A percentile compares a stretch with the other conserved stretches of the same genome.
These are phyloP conservation scores for Mirounga angustirostris DNA, from an alignment of 2,113 vertebrate genomes.

Conservation along the genomic window DNA sequence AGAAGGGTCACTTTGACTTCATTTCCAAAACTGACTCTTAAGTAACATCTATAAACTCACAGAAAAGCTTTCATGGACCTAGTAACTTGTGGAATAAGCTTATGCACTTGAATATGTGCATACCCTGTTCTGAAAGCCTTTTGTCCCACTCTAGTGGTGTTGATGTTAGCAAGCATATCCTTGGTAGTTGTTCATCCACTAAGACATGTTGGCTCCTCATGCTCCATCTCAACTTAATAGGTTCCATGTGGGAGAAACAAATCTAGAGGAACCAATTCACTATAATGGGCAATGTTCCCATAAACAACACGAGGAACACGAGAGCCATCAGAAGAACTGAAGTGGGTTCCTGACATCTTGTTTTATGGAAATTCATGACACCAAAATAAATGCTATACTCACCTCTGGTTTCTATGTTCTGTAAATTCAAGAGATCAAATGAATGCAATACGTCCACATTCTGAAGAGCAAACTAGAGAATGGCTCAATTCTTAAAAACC, in stretches of 20 bases:
- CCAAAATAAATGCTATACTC: not conserved
- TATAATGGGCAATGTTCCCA: not conserved
- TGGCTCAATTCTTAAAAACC: slow-evolving; percentile 61
- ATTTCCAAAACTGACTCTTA: slow-evolving; percentile 39
- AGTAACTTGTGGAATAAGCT: slow-evolving; percentile 40
- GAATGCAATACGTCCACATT: slow-evolving; percentile 38
- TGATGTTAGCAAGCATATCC: not conserved
- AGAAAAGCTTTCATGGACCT: slow-evolving; percentile 4
- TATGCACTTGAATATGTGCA: not conserved
- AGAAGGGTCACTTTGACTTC: slow-evolving; percentile 56
- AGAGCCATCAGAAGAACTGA: not conserved
- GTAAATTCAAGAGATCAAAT: slow-evolving; percentile 63
- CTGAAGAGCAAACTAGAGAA: slow-evolving; percentile 60
- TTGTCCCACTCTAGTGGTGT: not conserved
- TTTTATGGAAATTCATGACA: slow-evolving; percentile 44
- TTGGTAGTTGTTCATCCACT: not conserved
- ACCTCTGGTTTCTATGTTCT: not conserved
- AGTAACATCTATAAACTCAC: not conserved
- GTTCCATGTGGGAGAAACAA: not conserved
- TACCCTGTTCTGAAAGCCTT: not conserved
- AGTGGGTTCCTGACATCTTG: not conserved
- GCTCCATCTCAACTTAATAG: not conserved
- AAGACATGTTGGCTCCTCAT: not conserved
- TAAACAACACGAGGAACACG: not conserved
- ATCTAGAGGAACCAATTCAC: not conserved